Percentiles rank a stretch among this genome's conserved stretches.
Evolutionary conservation across 2,888 invertebrate genomes (phyloP).

Genomic region (Drosophila neotestacea): DNA sequence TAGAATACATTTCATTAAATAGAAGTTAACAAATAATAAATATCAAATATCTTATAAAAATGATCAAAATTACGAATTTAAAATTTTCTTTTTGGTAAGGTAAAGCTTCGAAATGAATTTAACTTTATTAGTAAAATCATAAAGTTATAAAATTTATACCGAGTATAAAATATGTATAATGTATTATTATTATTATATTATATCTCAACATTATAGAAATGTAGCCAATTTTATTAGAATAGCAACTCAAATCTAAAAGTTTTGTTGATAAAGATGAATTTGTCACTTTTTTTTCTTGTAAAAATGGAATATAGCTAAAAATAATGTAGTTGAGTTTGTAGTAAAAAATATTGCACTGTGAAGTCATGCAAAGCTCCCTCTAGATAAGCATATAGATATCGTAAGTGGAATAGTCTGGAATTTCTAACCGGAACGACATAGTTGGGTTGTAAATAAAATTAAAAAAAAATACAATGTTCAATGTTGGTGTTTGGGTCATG

Average conservation of each 20-base stretch:
- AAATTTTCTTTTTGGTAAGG: too few relatives aligned
- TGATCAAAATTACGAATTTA: not conserved
- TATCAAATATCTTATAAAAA: not conserved
- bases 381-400: slow-evolving; percentile 4
- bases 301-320: too few relatives aligned
- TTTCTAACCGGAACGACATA: slow-evolving; percentile 13
- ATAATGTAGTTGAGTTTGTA: not conserved
- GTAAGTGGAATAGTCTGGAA: slow-evolving; percentile 11
- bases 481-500: slow-evolving; percentile 40
- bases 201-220: not conserved
- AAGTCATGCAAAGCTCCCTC: not conserved
- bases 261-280: too few relatives aligned
- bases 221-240: too few relatives aligned
- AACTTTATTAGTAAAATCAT: too few relatives aligned
- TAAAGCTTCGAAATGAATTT: too few relatives aligned
- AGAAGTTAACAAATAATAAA: not conserved
- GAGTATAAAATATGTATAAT: too few relatives aligned
- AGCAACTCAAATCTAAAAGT: too few relatives aligned
- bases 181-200: too few relatives aligned
- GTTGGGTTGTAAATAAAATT: slow-evolving; percentile 7
- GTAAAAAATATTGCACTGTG: not conserved
- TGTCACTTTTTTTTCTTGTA: too few relatives aligned
- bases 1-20: too few relatives aligned
- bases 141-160: too few relatives aligned
- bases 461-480: slow-evolving; percentile 12